Base-by-base conservation (phyloP, 2,797 vertebrate genomes). In the Rhyacichthys aspro region DNA sequence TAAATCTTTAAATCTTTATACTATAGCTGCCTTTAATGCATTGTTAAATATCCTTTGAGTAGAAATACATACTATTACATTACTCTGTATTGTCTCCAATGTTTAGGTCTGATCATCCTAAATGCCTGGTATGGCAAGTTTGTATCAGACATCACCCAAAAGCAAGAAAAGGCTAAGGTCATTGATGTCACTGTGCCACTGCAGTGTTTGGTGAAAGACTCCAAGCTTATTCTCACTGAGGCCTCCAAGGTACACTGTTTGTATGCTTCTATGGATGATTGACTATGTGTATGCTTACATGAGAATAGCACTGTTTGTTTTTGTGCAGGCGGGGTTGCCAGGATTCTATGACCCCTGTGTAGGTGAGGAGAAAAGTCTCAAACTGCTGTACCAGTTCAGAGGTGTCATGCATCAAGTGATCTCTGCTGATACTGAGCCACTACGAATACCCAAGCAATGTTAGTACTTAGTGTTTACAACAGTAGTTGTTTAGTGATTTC, bases 61-160 rank as follows among this genome's bases (percentile, higher is more conserved):
- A 14, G 3, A 39, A 39, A 10, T 39, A 39, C 39, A 41, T n/a
- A 41, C 7, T 41, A 12, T 41, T 41, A 33, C 14, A 33, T n/a
- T 9, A 34, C 17, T 6, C 34, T 18, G 5, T 63, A 3, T 44
- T 1, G 67, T 32, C 23, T 28, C 23, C 23, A 1, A 33, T 28
- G 7, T 73, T 15, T 39, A 99, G 97, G 97, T 63, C 91, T 99
- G 75, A 95, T 99, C 71, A 93, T 99, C 34, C 88, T 99, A 50
- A 97, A 98, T 0, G 97, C 97, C 78, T 99, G 98, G 98, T 99
- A 99, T 0, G 98, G 98, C n/a, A 98, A 96, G 70, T 98, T 99
- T 55, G 96, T 99, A 67, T 96, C 94, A 0, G 96, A 99, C 90
- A 95, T 91, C 78, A 95, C 94, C 83, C 92, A 85, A 86, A 95